Conservation (phyloP, 2,797 vertebrate genomes). For the Hirundo rustica region DNA sequence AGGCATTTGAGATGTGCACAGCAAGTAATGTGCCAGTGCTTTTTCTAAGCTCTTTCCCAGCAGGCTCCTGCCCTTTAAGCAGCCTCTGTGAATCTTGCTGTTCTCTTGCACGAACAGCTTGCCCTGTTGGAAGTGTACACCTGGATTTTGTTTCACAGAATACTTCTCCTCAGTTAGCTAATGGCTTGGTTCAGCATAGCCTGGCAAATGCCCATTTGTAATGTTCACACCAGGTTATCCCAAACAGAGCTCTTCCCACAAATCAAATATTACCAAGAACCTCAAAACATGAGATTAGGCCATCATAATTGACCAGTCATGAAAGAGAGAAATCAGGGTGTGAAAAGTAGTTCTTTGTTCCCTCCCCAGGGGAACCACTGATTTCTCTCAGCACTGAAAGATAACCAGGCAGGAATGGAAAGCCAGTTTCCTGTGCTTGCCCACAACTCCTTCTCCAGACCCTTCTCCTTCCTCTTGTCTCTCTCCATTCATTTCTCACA, state of each 20-base stretch:
- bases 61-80: neutral
- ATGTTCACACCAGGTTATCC: neutral
- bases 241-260: neutral
- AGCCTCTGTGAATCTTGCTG: neutral
- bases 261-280: neutral
- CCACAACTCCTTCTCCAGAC: neutral
- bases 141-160: neutral
- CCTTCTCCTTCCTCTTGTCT: neutral
- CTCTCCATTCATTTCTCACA: neutral
- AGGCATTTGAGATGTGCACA: neutral
- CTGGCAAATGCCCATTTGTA: neutral
- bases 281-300: neutral
- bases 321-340: neutral
- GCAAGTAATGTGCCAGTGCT: neutral
- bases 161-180: neutral
- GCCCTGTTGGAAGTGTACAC: neutral
- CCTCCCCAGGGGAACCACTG: neutral
- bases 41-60: neutral
- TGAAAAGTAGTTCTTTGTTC: neutral
- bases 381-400: neutral
- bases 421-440: neutral
- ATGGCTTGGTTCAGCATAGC: neutral
- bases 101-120: neutral
- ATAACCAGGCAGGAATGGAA: neutral
- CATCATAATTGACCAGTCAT: rapidly evolving